A percentile compares a stretch with the other conserved stretches of the same genome.
phyloP scores from a whole-genome alignment of 2,113 vertebrate species.

The Mionectes macconnelli region DNA sequence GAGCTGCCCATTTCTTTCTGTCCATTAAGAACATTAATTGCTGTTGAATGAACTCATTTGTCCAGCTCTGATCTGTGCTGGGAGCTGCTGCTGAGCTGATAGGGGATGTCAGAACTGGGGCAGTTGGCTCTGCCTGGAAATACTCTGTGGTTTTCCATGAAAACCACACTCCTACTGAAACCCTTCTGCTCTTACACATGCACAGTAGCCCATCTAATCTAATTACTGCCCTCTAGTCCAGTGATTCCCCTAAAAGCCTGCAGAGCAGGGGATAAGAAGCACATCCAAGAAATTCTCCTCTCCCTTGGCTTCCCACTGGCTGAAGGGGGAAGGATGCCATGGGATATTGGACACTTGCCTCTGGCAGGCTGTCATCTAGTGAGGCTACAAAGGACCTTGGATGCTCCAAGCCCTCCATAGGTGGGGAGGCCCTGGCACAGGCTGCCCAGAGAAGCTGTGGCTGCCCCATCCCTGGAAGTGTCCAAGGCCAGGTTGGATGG shows the following conservation, averaged over 20 bases:
- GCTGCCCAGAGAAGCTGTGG: background rate
- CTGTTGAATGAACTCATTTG: background rate
- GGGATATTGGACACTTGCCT: background rate
- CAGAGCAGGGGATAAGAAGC: fast-evolving
- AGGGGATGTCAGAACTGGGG: background rate
- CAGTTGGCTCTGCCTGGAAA: background rate
- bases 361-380: background rate
- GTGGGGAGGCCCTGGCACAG: background rate
- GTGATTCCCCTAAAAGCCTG: background rate
- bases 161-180: fast-evolving
- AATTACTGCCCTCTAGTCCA: background rate
- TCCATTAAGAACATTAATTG: background rate
- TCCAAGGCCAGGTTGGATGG: background rate
- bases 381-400: background rate
- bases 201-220: background rate
- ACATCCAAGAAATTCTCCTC: background rate
- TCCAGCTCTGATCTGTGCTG: background rate
- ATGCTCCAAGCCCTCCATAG: background rate
- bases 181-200: background rate
- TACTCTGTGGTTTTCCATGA: fast-evolving
- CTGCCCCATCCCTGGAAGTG: background rate
- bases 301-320: background rate
- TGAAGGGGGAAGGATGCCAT: background rate
- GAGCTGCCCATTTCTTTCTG: background rate
- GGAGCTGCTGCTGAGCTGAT: background rate